Percentiles rank a stretch among this genome's conserved stretches.
These are phyloP conservation scores for Cotesia chilonis DNA, from an alignment of 1,140 invertebrate species.

Conservation along the genomic window DNA sequence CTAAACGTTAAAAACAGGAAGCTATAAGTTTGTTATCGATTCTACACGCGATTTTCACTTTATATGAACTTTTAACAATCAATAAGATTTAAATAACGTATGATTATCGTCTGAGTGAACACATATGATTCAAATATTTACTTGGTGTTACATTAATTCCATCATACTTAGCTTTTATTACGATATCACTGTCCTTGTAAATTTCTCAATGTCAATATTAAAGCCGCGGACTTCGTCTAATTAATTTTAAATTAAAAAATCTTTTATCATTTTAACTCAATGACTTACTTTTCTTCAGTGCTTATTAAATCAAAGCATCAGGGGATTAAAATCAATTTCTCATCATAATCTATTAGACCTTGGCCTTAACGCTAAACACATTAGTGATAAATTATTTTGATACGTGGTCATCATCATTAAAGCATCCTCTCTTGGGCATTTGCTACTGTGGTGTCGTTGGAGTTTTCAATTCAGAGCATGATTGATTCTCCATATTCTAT, in stretches of 20 bases:
- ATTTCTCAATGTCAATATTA: conserved; percentile 2
- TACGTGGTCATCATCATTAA: background rate
- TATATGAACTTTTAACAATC: conserved; percentile 3
- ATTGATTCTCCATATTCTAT: background rate
- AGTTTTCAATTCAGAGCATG: background rate
- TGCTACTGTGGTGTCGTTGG: background rate
- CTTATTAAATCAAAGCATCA: no score
- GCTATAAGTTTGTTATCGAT: background rate
- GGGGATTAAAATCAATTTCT: no score
- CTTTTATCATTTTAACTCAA: no score
- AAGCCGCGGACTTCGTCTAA: background rate
- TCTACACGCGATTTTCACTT: conserved; percentile 2
- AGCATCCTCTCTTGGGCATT: background rate
- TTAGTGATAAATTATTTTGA: no score
- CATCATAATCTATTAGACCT: no score
- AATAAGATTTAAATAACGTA: conserved; percentile 20
- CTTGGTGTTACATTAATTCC: background rate
- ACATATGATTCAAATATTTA: conserved; percentile 4
- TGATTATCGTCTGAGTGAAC: conserved; percentile 13
- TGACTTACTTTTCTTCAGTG: no score
- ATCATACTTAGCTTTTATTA: background rate
- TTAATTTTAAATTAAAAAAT: no score
- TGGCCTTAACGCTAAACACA: no score
- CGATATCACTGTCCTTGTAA: background rate
- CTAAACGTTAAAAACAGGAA: background rate